Evolutionary conservation across 2,113 vertebrate species (phyloP), one percentile per base, ranked within the genome.

Genomic region (Pampusana beccarii): DNA sequence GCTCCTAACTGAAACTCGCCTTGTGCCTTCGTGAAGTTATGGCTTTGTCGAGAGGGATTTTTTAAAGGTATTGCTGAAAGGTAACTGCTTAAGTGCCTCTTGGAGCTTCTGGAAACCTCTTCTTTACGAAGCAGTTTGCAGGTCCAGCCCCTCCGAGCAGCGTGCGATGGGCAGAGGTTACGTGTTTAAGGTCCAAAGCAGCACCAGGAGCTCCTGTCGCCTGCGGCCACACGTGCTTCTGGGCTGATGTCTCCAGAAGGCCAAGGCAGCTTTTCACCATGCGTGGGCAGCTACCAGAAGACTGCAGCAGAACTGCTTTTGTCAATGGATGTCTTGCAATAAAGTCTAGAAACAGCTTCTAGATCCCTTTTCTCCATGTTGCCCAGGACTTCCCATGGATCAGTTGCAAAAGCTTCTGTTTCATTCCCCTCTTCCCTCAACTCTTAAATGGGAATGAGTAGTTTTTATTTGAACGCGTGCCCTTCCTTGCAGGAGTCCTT

Each of bases 41-140:
- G 4, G 40, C 20, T 95, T 75, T 69, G 66, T 82, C 80, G 83
- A 62, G 51, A 65, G 66, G 75, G 14, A 13, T 60, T 94, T 46
- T 83, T 92, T 58, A 86, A 71, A 96, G 90, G 88, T 84, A 77
- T 79, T 94, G 48, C 72, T 93, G 72, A 62, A 73, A 92, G 85
- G 87, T 70, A 92, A 70, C 67, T 60, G 80, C 75, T 90, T 80
- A 88, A 95, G 71, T 53, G 60, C 24, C 75, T 42, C 75, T 56
- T 13, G n/a, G 69, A 69, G 86, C 56, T 74, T 77, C 61, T 92
- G 92, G 94, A 96, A 95, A 80, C 48, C 15, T 92, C 60, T 57
- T 88, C 64, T 92, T 93, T 88, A 71, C 26, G 61, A 93, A 88
- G 9, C 34, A 48, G 26, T 66, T 73, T 60, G 70, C 62, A 64